These are phyloP conservation scores for Danio rerio DNA, from an alignment of 2,113 vertebrate genomes.

Conservation along the genomic window GRCz12tu NC_133195.1:30024501-30025000, in stretches of 20 bases:
- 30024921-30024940: constrained; percentile 83
- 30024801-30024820: constrained; percentile 83
- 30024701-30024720: background rate
- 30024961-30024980: constrained; percentile 79
- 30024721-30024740: background rate
- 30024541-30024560: constrained; percentile 85
- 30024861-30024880: constrained; percentile 83
- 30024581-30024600: constrained; percentile 84
- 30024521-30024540: constrained; percentile 84
- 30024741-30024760: constrained; percentile 74
- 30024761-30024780: constrained; percentile 79
- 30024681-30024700: constrained; percentile 7
- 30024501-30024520: constrained; percentile 85
- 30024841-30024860: constrained; percentile 82
- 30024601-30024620: constrained; percentile 86
- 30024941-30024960: constrained; percentile 76
- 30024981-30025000: constrained; percentile 79
- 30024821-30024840: constrained; percentile 81
- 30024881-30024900: constrained; percentile 83
- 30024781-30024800: constrained; percentile 88
- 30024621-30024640: constrained; percentile 86
- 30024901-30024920: constrained; percentile 86
- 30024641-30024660: constrained; percentile 80
- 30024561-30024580: constrained; percentile 82
- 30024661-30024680: background rate